These are phyloP conservation scores for Porites australiensis DNA, from an alignment of 64 coral and sea anemone genomes.

Conservation along the genomic window DNA sequence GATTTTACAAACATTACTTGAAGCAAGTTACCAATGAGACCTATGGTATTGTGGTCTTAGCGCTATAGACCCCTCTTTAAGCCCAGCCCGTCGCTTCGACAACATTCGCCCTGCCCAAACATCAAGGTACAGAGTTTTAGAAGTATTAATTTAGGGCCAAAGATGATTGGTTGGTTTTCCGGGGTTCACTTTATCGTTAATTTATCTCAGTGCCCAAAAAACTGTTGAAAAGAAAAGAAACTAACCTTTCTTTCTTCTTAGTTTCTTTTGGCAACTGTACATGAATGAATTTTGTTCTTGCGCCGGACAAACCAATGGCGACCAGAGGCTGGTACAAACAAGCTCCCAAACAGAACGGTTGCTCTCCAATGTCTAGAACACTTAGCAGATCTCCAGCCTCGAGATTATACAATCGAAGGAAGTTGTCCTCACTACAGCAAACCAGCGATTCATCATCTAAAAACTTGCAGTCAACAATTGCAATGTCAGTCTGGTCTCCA, in stretches of 20 bases:
- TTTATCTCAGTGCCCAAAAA: too few relatives aligned
- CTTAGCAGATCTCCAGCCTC: neutral
- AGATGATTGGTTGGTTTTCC: too few relatives aligned
- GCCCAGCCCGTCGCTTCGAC: too few relatives aligned
- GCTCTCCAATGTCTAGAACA: neutral
- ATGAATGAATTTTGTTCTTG: neutral
- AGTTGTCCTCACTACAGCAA: neutral
- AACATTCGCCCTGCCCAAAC: too few relatives aligned
- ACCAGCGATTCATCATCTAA: neutral
- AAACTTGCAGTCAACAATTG: conserved; percentile 1
- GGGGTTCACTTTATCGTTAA: neutral
- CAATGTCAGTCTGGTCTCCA: neutral
- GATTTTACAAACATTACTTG: too few relatives aligned
- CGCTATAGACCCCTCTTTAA: too few relatives aligned
- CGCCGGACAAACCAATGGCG: neutral
- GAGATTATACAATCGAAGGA: neutral
- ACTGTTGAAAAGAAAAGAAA: neutral
- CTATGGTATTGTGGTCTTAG: too few relatives aligned
- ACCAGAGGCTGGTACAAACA: neutral
- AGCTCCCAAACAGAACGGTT: neutral
- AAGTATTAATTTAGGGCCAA: too few relatives aligned
- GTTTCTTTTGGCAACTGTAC: neutral
- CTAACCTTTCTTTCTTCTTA: neutral
- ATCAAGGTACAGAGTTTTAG: too few relatives aligned
- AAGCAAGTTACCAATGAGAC: too few relatives aligned